Evolutionary conservation across 2,888 invertebrate species (phyloP), one percentile per base, ranked within the genome.

Genomic region (Eristalinus sepulchralis): DNA sequence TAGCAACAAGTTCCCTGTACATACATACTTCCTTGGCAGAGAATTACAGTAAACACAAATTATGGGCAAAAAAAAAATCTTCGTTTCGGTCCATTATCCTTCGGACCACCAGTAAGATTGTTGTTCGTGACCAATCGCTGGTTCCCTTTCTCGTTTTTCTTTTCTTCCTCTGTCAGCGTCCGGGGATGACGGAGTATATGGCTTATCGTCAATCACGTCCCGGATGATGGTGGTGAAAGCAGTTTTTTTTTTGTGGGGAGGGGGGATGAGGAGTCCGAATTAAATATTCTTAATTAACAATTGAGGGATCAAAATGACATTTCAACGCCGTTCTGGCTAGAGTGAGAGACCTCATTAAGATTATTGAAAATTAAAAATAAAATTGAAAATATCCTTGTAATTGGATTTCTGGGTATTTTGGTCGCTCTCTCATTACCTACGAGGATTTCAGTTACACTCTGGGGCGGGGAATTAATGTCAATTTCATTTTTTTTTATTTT

Each of bases 221-320:
- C 24, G 27, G 27, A 5, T 5, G 27, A 27, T n/a, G 27, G 22
- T 59, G 24, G 17, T 22, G 22, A 47, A 47, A 47, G n/a, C 17
- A 47, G n/a, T 62, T 22, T 22, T 62, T 33, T 8, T 22, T 33
- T n/a, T n/a, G n/a, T n/a, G n/a, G n/a, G n/a, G n/a, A n/a, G 47
- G 13, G 22, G 63, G 33, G 22, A 22, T 8, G 47, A 13, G 22
- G 63, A 53, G n/a, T 10, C 17, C 34, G 57, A 31, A 34, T 64
- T 36, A 73, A 64, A 57, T 57, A 27, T 57, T 55, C 36, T 57
- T 64, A 73, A 57, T 73, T 63, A 73, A 53, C 63, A 64, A 36
- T 73, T 57, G 24, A 9, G 55, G 57, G 64, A 64, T 39, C 20
- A 20, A 57, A 64, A 64, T 73, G n/a, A 24, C n/a, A 39, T 57